Evolutionary conservation across 2,888 invertebrate species (phyloP).

Genomic region (Blomia tropicalis): DNA sequence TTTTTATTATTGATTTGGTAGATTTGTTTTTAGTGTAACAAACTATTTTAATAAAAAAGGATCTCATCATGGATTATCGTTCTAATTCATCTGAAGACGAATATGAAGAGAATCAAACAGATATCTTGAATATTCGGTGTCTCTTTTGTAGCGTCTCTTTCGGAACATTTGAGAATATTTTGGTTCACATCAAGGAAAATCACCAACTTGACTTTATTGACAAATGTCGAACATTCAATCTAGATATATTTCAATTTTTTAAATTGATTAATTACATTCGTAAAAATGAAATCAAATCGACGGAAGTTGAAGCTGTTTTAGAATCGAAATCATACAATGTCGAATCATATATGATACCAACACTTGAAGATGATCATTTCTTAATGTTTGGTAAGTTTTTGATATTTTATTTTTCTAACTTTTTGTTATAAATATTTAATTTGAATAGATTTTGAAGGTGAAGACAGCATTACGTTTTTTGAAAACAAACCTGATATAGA

Average conservation of each 20-base stretch:
- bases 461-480: no score
- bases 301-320: constrained; percentile 23
- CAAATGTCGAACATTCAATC: constrained; percentile 40
- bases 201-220: constrained; percentile 30
- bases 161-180: constrained; percentile 35
- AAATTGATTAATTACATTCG: constrained; percentile 60
- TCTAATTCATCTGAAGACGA: constrained; percentile 4
- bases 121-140: constrained; percentile 39
- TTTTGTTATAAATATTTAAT: background rate
- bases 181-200: constrained; percentile 27
- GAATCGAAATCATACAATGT: constrained; percentile 49
- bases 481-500: background rate
- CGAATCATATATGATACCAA: constrained; percentile 60
- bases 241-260: constrained; percentile 54
- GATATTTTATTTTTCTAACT: background rate
- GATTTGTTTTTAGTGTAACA: background rate
- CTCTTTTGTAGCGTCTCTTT: constrained; percentile 53
- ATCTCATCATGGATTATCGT: background rate
- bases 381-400: constrained; percentile 53
- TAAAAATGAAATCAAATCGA: constrained; percentile 26
- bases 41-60: no score
- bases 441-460: constrained; percentile 11
- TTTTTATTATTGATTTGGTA: background rate
- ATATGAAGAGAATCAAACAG: constrained; percentile 10
- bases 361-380: constrained; percentile 57